Conservation (phyloP, 64 coral and sea anemone genomes). For the Actinia equina region DNA sequence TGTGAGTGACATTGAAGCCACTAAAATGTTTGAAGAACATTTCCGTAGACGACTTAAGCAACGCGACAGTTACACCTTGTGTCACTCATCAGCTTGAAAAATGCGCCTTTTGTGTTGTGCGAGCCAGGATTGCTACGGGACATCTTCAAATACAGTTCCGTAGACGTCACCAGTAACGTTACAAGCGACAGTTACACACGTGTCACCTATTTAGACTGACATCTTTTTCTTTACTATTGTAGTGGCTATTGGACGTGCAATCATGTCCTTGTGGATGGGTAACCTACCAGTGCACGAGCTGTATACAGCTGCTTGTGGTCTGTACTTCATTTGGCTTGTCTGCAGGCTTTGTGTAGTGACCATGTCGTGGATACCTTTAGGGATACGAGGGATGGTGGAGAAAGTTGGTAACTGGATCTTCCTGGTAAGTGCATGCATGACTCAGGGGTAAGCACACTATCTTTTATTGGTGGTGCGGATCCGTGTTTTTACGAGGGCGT, state of each 20-base stretch:
- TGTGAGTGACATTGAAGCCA: too few relatives aligned
- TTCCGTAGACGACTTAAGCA: too few relatives aligned
- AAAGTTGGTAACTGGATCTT: conserved; percentile 79
- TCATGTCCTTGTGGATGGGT: conserved; percentile 86
- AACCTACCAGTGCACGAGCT: conserved; percentile 86
- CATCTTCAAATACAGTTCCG: too few relatives aligned
- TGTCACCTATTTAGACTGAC: background rate
- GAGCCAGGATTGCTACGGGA: too few relatives aligned
- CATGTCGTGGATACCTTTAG: conserved; percentile 86
- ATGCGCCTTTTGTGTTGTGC: too few relatives aligned
- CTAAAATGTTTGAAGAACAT: too few relatives aligned
- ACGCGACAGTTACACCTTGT: too few relatives aligned
- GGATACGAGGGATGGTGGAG: conserved; percentile 61
- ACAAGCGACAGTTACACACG: too few relatives aligned
- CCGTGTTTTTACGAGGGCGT: too few relatives aligned
- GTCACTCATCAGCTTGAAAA: too few relatives aligned
- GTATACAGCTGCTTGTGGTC: conserved; percentile 94
- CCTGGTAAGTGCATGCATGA: conserved; percentile 59
- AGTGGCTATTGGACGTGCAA: conserved; percentile 85
- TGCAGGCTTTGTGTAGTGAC: conserved; percentile 64
- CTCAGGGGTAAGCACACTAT: too few relatives aligned
- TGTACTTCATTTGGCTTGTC: conserved; percentile 91
- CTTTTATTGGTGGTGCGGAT: too few relatives aligned
- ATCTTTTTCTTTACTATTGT: background rate
- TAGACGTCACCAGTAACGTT: background rate